phyloP scores from a whole-genome alignment of 2,888 invertebrate genomes.

The Lypha dubia region DNA sequence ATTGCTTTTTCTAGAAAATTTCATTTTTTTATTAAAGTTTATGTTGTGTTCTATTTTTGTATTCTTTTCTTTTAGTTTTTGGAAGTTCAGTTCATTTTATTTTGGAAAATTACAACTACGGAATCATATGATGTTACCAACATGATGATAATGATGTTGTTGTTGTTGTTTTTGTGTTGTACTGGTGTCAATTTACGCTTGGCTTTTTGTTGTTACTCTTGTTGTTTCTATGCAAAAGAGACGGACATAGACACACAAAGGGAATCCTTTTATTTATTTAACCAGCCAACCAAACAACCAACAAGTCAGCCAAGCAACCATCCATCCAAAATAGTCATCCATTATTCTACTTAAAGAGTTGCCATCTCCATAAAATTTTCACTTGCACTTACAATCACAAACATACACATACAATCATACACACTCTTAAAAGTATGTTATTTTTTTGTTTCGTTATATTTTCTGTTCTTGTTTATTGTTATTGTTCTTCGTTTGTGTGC shows the following conservation, averaged over 20 bases:
- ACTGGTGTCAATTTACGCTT: slow-evolving; percentile 64
- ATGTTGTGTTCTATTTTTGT: slow-evolving; percentile 10
- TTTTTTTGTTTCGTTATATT: slow-evolving; percentile 18
- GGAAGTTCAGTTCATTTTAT: slow-evolving; percentile 17
- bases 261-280: slow-evolving; percentile 55
- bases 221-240: slow-evolving; percentile 7
- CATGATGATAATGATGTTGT: not conserved
- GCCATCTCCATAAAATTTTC: slow-evolving; percentile 33
- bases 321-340: slow-evolving; percentile 54
- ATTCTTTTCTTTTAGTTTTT: not conserved
- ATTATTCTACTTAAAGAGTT: slow-evolving; percentile 54
- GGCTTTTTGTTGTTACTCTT: slow-evolving; percentile 41
- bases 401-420: not conserved
- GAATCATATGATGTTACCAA: slow-evolving; percentile 20
- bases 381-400: not conserved
- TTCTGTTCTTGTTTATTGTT: slow-evolving; percentile 36
- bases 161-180: slow-evolving; percentile 40
- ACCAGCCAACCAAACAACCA: slow-evolving; percentile 43
- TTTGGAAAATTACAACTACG: not conserved
- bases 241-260: not conserved
- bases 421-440: slow-evolving; percentile 23
- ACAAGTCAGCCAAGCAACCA: slow-evolving; percentile 35
- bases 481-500: slow-evolving; percentile 38
- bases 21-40: slow-evolving; percentile 7
- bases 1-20: not conserved